A percentile compares a stretch with the other conserved stretches of the same genome.
Conservation (phyloP, 2,113 vertebrate genomes). For the Chloropsis hardwickii region DNA sequence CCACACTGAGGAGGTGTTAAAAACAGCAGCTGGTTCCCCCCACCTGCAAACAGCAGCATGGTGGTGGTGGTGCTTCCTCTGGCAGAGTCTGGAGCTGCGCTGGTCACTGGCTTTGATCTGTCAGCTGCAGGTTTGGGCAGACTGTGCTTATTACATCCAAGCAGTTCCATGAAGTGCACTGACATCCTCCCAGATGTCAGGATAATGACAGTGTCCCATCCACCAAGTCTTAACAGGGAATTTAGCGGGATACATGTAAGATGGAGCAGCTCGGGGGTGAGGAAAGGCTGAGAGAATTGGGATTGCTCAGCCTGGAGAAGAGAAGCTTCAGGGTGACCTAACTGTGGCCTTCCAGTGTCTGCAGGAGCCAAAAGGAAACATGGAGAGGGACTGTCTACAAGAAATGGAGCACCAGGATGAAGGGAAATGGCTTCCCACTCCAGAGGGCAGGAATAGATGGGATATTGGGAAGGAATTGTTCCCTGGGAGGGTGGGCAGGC, state of each 20-base stretch:
- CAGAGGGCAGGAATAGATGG: background rate
- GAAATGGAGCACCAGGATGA: background rate
- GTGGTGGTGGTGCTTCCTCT: background rate
- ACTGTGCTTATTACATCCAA: background rate
- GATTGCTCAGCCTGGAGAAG: background rate
- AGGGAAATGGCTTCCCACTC: background rate
- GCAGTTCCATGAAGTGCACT: background rate
- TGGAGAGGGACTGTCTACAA: background rate
- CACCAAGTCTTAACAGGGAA: background rate
- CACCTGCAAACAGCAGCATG: background rate
- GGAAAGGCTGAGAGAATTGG: background rate
- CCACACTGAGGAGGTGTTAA: background rate
- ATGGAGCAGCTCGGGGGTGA: background rate
- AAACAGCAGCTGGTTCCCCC: background rate
- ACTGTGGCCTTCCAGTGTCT: background rate
- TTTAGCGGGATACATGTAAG: background rate
- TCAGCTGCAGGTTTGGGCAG: background rate
- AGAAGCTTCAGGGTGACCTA: background rate
- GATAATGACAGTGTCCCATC: background rate
- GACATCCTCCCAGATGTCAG: background rate
- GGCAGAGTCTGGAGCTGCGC: too few species aligned
- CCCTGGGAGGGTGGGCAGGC: rapidly evolving
- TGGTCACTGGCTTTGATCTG: background rate
- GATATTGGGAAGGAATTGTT: background rate
- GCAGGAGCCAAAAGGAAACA: background rate